Conservation (phyloP, 2,797 vertebrate species). For the Intellagama lesueurii region DNA sequence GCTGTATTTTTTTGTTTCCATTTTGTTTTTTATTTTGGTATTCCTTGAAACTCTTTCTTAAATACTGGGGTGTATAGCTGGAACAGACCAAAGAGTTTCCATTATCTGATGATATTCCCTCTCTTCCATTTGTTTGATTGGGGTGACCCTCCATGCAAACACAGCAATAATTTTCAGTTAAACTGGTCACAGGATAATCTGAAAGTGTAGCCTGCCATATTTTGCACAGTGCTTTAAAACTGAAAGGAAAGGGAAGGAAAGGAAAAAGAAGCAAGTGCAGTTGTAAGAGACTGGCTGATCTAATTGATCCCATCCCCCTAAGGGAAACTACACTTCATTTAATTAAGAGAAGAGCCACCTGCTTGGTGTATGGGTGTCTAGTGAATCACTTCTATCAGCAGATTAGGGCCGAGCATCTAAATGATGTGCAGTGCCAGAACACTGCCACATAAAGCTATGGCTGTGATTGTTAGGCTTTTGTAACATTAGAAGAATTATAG, state of each 20-base stretch:
- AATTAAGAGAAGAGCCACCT: slow-evolving; percentile 60
- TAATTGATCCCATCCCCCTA: slow-evolving; percentile 46
- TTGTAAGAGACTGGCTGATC: slow-evolving; percentile 44
- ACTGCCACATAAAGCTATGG: slow-evolving; percentile 25
- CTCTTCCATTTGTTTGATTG: slow-evolving; percentile 29
- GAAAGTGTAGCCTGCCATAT: not conserved
- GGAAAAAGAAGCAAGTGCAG: not conserved
- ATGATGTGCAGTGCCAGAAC: slow-evolving; percentile 27
- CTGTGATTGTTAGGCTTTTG: slow-evolving; percentile 36
- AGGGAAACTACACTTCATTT: slow-evolving; percentile 52
- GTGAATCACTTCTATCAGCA: slow-evolving; percentile 42
- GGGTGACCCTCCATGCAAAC: not conserved
- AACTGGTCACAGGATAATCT: not conserved
- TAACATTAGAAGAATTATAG: slow-evolving; percentile 46
- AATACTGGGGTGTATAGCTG: not conserved
- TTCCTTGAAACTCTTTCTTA: slow-evolving; percentile 18
- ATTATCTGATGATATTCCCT: slow-evolving; percentile 6
- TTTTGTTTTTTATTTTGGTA: too few species aligned
- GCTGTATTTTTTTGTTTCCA: not conserved
- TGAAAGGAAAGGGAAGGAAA: fast-evolving
- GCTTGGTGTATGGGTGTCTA: not conserved
- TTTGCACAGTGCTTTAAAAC: not conserved
- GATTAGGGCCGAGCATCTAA: slow-evolving; percentile 29
- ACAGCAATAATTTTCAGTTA: not conserved
- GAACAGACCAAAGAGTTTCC: not conserved